These are phyloP conservation scores for Notocelia uddmanniana DNA, from an alignment of 2,888 invertebrate species.

Conservation along the genomic window DNA sequence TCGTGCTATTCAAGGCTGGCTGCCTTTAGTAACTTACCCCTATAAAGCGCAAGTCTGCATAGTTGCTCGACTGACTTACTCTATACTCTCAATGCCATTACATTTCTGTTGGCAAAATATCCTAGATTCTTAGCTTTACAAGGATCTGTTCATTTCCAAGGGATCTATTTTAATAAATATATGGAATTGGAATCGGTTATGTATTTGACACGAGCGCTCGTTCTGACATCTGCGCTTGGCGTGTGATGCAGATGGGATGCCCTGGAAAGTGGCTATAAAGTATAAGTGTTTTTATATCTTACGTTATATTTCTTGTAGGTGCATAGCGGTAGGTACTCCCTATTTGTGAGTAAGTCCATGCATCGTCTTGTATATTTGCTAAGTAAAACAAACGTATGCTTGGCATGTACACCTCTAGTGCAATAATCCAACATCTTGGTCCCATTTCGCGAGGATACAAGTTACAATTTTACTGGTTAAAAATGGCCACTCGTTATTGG, in stretches of 20 bases:
- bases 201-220: not conserved
- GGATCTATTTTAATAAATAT: not conserved
- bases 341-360: too few relatives aligned
- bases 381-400: too few relatives aligned
- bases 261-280: not conserved
- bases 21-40: conserved; percentile 8
- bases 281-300: not conserved
- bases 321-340: too few relatives aligned
- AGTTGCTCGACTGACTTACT: conserved; percentile 8
- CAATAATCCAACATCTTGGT: too few relatives aligned
- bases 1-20: not conserved
- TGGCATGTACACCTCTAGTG: too few relatives aligned
- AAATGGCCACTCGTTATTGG: too few relatives aligned
- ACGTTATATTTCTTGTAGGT: too few relatives aligned
- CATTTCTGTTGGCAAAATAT: conserved; percentile 2
- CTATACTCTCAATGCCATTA: not conserved
- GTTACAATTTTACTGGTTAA: too few relatives aligned
- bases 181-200: not conserved
- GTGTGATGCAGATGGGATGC: not conserved
- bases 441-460: too few relatives aligned
- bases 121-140: not conserved
- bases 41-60: conserved; percentile 8
- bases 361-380: too few relatives aligned
- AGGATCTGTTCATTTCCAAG: not conserved
- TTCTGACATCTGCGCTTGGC: not conserved